Evolutionary conservation across 2,888 invertebrate species (phyloP), one percentile per base, ranked within the genome.

Genomic region (Drosophila atripex): DNA sequence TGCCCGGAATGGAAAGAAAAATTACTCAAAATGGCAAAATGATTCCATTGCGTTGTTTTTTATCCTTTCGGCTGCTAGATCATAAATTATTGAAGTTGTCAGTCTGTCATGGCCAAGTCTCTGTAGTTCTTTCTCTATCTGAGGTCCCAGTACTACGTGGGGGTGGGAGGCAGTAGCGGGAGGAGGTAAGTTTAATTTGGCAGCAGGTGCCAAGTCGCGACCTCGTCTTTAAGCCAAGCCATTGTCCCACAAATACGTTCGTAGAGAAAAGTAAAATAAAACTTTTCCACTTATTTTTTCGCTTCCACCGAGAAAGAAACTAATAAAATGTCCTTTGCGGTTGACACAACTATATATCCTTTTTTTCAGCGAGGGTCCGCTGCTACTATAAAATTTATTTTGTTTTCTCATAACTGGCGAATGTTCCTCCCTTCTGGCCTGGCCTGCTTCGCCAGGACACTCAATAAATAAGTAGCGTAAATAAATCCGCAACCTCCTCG

Each of bases 61-160:
- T 18, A 46, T 49, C 43, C 54, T 59, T 45, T 60, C 51, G 52
- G 53, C 68, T 68, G 57, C 50, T 60, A 71, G 69, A 72, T 80
- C 79, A 85, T 82, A 85, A 82, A 82, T 82, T 82, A 85, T 82
- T 85, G 79, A 82, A 85, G 82, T 82, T 85, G 76, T 72, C 78
- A 69, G 78, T 75, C 85, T 78, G 85, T 80, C 85, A 84, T 78
- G 75, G 77, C 76, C 78, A 61, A 63, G 53, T 71, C 9, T 16
- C 41, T 18, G 49, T 53, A 52, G 50, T 46, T 49, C 51, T 45
- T 75, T 71, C 16, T 57, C 60, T 61, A 47, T 49, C 23, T 16
- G 16, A 18, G 18, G 39, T 57, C 47, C 47, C 25, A 57, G 46
- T 47, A n/a, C 21, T 47, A 23, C 21, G 21, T 23, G 21, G 21